Evolutionary conservation across 1,140 invertebrate species (phyloP).

Genomic region (Cataglyphis hispanica): DNA sequence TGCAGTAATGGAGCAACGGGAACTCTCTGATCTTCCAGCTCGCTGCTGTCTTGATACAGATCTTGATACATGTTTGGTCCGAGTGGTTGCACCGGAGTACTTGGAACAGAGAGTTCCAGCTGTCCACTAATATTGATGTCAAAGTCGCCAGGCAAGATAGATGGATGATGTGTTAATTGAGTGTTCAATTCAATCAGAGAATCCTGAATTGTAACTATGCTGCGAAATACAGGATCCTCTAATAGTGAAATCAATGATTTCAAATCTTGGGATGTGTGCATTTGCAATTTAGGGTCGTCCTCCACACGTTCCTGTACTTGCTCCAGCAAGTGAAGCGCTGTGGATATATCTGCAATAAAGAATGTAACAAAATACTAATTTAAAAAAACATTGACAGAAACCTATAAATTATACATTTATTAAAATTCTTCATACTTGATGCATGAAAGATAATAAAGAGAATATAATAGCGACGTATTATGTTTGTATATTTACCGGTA

Average conservation of each 20-base stretch:
- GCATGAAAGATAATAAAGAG: background rate
- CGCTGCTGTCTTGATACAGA: conserved; percentile 83
- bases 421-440: background rate
- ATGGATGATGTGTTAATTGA: conserved; percentile 95
- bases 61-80: conserved; percentile 83
- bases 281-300: conserved; percentile 87
- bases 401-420: background rate
- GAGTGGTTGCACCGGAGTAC: conserved; percentile 82
- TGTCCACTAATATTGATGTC: conserved; percentile 93
- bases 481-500: conserved; percentile 73
- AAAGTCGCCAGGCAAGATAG: conserved; percentile 96
- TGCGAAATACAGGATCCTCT: conserved; percentile 96
- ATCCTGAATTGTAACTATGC: conserved; percentile 96
- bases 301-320: conserved; percentile 88
- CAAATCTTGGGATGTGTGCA: conserved; percentile 93
- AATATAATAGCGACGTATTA: background rate
- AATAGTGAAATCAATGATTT: conserved; percentile 95
- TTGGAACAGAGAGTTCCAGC: conserved; percentile 87
- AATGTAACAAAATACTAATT: background rate
- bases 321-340: conserved; percentile 88
- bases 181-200: conserved; percentile 93
- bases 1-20: conserved; percentile 87
- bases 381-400: background rate
- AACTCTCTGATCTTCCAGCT: conserved; percentile 87
- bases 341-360: conserved; percentile 86